A percentile compares a stretch with the other conserved stretches of the same genome.
Evolutionary conservation across 2,797 vertebrate genomes (phyloP).

Genomic region (Tragopan temminckii): DNA sequence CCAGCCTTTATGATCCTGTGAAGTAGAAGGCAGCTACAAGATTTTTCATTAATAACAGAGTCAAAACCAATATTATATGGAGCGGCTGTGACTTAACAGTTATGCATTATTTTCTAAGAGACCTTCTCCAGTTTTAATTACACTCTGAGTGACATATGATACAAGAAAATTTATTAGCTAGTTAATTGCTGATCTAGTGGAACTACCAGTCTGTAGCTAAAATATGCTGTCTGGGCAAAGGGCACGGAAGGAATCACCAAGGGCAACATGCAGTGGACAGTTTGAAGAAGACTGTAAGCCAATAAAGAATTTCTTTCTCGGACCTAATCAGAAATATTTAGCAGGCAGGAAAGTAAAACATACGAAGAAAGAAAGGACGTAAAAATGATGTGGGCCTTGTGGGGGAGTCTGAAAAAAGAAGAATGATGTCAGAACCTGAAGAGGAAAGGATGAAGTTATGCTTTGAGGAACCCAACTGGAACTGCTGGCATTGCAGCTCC

Average conservation of each 20-base stretch:
- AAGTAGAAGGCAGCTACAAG: not conserved
- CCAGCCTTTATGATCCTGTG: too few relatives aligned
- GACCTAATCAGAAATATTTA: not conserved
- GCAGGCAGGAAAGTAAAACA: not conserved
- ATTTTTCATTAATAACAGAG: not conserved
- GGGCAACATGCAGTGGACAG: not conserved
- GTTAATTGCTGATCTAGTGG: constrained; percentile 24
- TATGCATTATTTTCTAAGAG: not conserved
- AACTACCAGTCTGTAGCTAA: not conserved
- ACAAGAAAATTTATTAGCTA: not conserved
- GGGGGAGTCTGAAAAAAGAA: not conserved
- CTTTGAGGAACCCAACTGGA: constrained; percentile 17
- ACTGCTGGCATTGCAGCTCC: not conserved
- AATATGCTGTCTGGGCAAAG: not conserved
- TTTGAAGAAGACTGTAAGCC: not conserved
- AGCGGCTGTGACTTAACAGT: not conserved
- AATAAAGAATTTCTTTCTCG: not conserved
- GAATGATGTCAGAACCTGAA: not conserved
- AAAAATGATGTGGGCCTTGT: not conserved
- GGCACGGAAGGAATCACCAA: not conserved
- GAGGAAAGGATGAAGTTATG: not conserved
- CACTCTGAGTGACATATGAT: not conserved
- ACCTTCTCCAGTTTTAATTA: not conserved
- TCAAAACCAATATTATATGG: not conserved
- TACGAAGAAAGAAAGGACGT: not conserved